These are phyloP conservation scores for Nicator chloris DNA, from an alignment of 2,113 vertebrate species.

Conservation along the genomic window DNA sequence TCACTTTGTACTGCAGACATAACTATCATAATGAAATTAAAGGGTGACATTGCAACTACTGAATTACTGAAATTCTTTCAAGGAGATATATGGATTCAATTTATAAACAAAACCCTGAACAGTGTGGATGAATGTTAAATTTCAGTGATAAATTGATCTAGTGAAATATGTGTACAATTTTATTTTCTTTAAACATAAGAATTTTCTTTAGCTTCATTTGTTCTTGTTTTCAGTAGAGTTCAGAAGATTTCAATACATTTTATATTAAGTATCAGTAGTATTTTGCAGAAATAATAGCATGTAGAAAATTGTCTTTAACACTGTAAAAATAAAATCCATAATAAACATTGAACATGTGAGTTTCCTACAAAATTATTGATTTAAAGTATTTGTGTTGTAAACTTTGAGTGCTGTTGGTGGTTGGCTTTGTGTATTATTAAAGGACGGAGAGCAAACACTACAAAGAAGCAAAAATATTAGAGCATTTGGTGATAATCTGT, in stretches of 20 bases:
- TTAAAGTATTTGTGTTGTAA: background rate
- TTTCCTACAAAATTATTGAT: background rate
- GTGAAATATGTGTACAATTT: background rate
- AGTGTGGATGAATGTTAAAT: background rate
- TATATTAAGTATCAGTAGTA: background rate
- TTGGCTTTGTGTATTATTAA: background rate
- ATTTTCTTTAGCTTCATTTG: background rate
- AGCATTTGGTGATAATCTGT: background rate
- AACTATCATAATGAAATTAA: background rate
- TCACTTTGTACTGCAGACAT: background rate
- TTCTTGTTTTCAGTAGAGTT: background rate
- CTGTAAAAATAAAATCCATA: background rate
- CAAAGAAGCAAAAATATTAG: background rate
- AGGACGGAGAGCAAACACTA: background rate
- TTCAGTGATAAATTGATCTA: background rate
- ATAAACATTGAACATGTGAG: fast-evolving
- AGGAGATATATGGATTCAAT: background rate
- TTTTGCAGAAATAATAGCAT: background rate
- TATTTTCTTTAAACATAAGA: background rate
- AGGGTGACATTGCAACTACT: fast-evolving
- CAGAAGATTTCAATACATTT: background rate
- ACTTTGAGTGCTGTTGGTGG: background rate
- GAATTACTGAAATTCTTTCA: background rate
- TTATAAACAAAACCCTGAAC: background rate
- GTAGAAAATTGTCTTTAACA: background rate